Base-by-base conservation (phyloP, 92 coral and sea anemone genomes). In the Zoanthus solanderi region DNA sequence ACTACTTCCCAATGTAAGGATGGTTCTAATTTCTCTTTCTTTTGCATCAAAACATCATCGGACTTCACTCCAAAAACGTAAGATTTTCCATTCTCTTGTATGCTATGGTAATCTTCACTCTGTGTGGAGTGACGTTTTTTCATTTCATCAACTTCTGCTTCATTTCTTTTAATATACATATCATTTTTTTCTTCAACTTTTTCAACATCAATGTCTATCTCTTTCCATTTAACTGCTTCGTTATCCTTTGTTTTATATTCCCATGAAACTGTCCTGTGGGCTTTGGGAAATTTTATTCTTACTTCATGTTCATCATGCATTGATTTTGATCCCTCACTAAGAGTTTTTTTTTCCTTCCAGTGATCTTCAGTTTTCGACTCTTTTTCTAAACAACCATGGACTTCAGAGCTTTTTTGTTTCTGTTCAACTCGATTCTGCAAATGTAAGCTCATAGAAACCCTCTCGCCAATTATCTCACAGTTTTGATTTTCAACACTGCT, bases 1-100 rank as follows among this genome's bases (percentile, higher is more conserved):
- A 81, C 85, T 11, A 56, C 85, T 45, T 81, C 75, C 85, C 85
- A 81, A 13, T 31, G 85, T 29, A 81, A 58, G 16, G 46, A 48
- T 53, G 73, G 52, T 5, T 63, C 31, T 16, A 81, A 28, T 46
- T 65, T 81, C 37, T 57, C 75, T 65, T 23, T 65, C 75, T 81
- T 73, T 12, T 66, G 74, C 65, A 81, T 44, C 6, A 81, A 66
- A 65, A 67, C 75, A 45, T 52, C 44, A 6, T 42, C 23, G 18
- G 85, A 57, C 47, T 66, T 28, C 28, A 7, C 18, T 23, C 15
- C 75, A 67, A 12, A 12, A 0, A 1, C 74, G 17, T 3, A 18
- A 30, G 42, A 6, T 14, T 8, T 56, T 30, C 4, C 9, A 12
- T 44, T 34, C 9, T 15, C 34, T 15, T 61, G 31, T 3, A 60